Percentiles rank a stretch among this genome's conserved stretches.
phyloP scores from a whole-genome alignment of 2,113 vertebrate species.

The Percopsis transmontana region DNA sequence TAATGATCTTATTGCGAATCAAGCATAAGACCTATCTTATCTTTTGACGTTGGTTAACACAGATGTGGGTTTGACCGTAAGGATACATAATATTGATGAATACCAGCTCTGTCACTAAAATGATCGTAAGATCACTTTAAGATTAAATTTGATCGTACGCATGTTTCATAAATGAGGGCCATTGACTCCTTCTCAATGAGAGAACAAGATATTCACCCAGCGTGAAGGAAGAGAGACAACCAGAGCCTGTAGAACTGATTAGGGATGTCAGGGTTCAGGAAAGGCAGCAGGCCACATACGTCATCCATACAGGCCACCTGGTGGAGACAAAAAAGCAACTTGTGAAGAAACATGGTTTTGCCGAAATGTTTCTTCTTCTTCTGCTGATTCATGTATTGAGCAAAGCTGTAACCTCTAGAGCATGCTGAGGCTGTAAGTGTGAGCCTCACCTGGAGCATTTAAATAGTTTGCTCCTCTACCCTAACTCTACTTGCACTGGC shows the following conservation, averaged over 20 bases:
- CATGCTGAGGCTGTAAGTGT: conserved; percentile 54
- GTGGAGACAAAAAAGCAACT: background rate
- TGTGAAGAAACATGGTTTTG: background rate
- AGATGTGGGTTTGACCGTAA: background rate
- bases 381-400: background rate
- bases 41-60: background rate
- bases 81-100: too few species aligned
- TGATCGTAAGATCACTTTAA: too few species aligned
- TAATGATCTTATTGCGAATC: too few species aligned
- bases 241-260: conserved; percentile 98
- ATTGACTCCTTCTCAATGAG: too few species aligned
- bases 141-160: too few species aligned
- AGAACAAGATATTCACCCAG: conserved; percentile 80
- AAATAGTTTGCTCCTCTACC: background rate
- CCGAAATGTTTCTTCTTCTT: background rate
- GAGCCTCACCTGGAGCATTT: conserved; percentile 51
- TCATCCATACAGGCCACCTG: conserved; percentile 99
- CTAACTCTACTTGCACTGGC: background rate
- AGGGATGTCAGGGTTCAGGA: conserved; percentile 94
- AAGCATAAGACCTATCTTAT: too few species aligned
- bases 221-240: conserved; percentile 96
- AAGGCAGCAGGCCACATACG: conserved; percentile 93
- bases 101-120: background rate
- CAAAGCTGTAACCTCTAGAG: background rate
- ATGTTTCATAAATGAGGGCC: too few species aligned